phyloP scores from a whole-genome alignment of 2,888 invertebrate species.

The Piscicola geometra region DNA sequence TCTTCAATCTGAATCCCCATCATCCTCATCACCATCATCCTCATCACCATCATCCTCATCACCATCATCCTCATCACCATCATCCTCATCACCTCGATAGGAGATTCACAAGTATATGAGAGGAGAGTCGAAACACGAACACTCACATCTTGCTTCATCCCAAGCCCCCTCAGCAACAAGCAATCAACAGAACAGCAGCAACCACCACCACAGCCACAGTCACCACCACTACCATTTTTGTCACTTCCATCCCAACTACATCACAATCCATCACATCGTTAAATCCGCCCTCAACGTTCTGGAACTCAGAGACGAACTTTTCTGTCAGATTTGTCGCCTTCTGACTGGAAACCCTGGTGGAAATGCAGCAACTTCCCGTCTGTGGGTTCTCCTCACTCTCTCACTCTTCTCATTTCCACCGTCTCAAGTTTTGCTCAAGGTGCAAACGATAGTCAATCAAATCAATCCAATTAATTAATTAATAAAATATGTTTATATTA shows the following conservation, averaged over 20 bases:
- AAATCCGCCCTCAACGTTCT: slow-evolving; percentile 74
- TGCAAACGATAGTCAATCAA: slow-evolving; percentile 47
- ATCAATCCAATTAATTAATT: not conserved
- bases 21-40: too few species aligned
- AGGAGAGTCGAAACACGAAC: slow-evolving; percentile 72
- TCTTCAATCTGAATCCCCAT: too few species aligned
- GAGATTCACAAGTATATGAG: slow-evolving; percentile 64
- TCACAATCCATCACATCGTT: slow-evolving; percentile 36
- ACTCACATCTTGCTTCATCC: not conserved
- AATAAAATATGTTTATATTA: not conserved
- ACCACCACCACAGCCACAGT: not conserved
- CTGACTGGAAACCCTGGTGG: slow-evolving; percentile 76
- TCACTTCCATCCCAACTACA: slow-evolving; percentile 51
- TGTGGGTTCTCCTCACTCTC: slow-evolving; percentile 63
- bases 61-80: too few species aligned
- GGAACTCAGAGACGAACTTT: slow-evolving; percentile 84
- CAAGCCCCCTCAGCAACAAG: slow-evolving; percentile 48
- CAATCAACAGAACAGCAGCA: not conserved
- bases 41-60: too few species aligned
- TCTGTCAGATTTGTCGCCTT: slow-evolving; percentile 58
- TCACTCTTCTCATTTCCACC: slow-evolving; percentile 90
- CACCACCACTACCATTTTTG: not conserved
- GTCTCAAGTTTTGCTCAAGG: slow-evolving; percentile 72
- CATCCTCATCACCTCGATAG: slow-evolving; percentile 19
- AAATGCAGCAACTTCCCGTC: slow-evolving; percentile 63